Conservation (phyloP, 2,113 vertebrate genomes). For the Sinocyclocheilus grahami region DNA sequence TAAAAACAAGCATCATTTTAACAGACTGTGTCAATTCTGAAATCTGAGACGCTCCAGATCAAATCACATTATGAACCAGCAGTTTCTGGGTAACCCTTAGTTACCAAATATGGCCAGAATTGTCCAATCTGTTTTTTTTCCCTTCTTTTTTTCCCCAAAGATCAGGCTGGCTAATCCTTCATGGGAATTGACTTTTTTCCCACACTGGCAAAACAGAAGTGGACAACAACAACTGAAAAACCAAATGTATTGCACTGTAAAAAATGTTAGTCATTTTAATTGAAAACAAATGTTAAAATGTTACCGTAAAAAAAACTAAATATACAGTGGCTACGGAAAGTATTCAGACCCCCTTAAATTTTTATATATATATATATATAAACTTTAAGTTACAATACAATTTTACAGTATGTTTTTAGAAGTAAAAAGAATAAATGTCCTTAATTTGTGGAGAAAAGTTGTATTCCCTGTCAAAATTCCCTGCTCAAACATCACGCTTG, state of each 20-base stretch:
- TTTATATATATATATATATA: no score
- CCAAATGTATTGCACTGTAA: background rate
- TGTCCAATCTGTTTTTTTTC: background rate
- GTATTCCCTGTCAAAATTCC: background rate
- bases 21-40: background rate
- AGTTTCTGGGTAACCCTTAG: background rate
- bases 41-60: background rate
- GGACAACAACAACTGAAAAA: background rate
- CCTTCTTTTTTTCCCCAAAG: background rate
- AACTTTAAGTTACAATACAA: background rate
- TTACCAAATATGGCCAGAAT: constrained; percentile 45
- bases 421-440: background rate
- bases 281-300: background rate
- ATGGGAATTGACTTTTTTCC: constrained; percentile 61
- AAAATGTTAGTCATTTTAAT: background rate
- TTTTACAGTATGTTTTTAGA: background rate
- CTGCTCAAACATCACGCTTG: background rate
- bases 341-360: no score
- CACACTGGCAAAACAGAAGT: constrained; percentile 25
- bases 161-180: constrained; percentile 51
- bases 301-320: background rate
- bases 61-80: background rate
- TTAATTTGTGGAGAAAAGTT: background rate
- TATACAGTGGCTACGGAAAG: no score
- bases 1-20: background rate